Evolutionary conservation across 2,888 invertebrate genomes (phyloP).

Genomic region (Chamaedrilus cognettii): DNA sequence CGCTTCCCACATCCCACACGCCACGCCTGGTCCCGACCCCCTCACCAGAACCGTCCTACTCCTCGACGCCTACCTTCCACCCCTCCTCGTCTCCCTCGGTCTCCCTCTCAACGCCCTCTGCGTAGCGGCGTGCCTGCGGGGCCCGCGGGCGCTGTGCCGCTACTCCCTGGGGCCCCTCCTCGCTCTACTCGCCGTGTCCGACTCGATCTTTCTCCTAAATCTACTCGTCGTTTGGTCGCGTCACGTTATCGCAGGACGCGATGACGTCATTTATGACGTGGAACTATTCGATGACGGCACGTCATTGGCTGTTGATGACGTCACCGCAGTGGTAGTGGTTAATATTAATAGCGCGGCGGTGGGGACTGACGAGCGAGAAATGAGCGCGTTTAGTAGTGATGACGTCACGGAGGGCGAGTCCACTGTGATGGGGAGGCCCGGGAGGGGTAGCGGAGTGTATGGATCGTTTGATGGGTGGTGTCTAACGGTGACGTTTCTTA

Average conservation of each 20-base stretch:
- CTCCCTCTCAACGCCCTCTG: slow-evolving; percentile 1
- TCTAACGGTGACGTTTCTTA: slow-evolving; percentile 9
- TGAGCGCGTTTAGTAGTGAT: no score
- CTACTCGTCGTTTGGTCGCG: slow-evolving; percentile 12
- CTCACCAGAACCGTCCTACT: slow-evolving; percentile 4
- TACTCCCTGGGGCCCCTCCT: slow-evolving; percentile 11
- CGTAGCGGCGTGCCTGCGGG: slow-evolving; percentile 3
- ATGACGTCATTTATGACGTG: no score
- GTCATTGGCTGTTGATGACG: no score
- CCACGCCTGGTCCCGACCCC: background rate
- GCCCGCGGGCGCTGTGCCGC: background rate
- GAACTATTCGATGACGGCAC: no score
- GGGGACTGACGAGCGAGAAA: no score
- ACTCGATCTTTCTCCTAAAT: slow-evolving; percentile 1
- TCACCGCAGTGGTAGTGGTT: no score
- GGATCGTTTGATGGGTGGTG: slow-evolving; percentile 19
- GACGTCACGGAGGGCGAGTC: no score
- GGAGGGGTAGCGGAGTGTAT: no score
- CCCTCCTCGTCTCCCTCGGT: background rate
- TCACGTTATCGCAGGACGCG: no score
- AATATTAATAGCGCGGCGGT: no score
- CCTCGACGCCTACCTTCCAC: background rate
- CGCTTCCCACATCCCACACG: no score
- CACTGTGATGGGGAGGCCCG: background rate
- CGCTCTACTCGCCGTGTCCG: slow-evolving; percentile 6